phyloP scores from a whole-genome alignment of 2,888 invertebrate species.

The Strigamia maritima region DNA sequence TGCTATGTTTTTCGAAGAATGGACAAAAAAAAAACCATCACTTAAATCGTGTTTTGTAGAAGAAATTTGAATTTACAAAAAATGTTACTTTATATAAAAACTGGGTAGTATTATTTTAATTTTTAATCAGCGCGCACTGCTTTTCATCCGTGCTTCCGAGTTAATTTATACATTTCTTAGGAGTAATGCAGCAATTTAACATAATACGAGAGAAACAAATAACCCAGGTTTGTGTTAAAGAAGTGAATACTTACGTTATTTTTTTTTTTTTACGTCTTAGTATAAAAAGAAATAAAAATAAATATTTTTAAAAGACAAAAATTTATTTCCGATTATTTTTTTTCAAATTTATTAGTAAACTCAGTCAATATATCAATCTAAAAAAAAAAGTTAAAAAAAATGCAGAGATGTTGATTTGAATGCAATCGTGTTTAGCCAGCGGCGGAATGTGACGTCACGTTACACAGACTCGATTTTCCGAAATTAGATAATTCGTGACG shows the following conservation, averaged over 20 bases:
- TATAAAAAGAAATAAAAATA: neutral
- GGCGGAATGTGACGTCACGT: neutral
- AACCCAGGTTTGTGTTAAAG: neutral
- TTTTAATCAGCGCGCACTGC: too few species aligned
- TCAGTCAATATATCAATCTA: too few species aligned
- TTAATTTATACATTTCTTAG: neutral
- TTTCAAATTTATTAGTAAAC: neutral
- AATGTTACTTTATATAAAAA: neutral
- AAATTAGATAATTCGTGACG: conserved; percentile 20
- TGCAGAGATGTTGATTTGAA: neutral
- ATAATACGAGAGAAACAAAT: neutral
- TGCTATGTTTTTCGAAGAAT: neutral
- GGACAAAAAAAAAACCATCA: neutral
- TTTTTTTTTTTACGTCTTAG: neutral
- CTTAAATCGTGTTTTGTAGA: neutral
- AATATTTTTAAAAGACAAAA: too few species aligned
- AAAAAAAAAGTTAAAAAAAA: neutral
- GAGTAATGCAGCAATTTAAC: neutral
- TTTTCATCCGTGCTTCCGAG: neutral
- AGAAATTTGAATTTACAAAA: neutral
- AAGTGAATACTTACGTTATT: neutral
- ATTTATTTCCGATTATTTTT: neutral
- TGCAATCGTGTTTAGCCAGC: conserved; percentile 11
- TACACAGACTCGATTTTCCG: neutral
- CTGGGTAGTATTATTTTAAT: neutral